Base-by-base conservation (phyloP, 2,888 invertebrate species). In the Limenitis camilla region DNA sequence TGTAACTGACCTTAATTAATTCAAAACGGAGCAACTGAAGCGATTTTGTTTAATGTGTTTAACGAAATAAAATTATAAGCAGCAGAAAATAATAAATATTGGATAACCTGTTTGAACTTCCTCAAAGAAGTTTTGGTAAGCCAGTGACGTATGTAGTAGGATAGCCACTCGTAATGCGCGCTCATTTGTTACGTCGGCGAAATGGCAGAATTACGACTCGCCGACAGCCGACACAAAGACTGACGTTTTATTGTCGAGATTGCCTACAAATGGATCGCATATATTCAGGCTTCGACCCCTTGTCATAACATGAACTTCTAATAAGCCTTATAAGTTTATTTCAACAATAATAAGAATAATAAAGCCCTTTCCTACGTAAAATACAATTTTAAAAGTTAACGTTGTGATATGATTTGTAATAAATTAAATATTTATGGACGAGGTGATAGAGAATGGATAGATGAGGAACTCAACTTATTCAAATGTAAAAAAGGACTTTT, bases 161-260 rank as follows among this genome's bases (percentile, higher is more conserved):
- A 61, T 60, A 71, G 65, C 66, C 71, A 68, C 68, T 68, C 69
- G 73, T 79, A 81, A 83, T 81, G 78, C 62, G 62, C 60, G 64
- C 74, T 76, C 84, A 84, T 87, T 85, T 85, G 81, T 84, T 81
- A 84, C 72, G 70, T 78, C 74, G 64, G 77, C 74, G 74, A 76
- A 80, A 82, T 78, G 72, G 71, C 71, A 76, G 69, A 72, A 69
- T 74, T 76, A 75, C 74, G 64, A 62, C 62, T 68, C 67, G 73
- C 62, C 71, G 76, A 76, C 76, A 74, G 73, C 72, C 69, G 62
- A 72, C 77, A 80, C 79, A 79, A 82, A 79, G 76, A 72, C 74
- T 73, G 76, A 75, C 76, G 71, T 78, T 81, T 82, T 82, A 81
- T 79, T 79, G 77, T 75, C 63, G 71, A 75, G 75, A 81, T 81